These are phyloP conservation scores for Meteorus sp. DNA, from an alignment of 1,140 invertebrate species.

Conservation along the genomic window DNA sequence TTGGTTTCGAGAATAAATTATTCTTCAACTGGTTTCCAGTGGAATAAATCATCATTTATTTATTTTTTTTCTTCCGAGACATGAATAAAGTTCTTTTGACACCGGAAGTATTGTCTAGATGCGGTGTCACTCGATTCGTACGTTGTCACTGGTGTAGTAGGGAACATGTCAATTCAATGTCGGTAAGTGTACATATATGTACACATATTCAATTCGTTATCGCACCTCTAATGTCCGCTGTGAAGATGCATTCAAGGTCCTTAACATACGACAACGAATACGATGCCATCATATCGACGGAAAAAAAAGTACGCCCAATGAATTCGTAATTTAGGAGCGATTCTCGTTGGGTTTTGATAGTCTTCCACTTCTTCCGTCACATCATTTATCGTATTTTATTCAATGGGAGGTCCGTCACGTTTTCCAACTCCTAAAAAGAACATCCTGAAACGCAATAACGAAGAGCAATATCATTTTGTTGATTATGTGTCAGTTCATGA, in stretches of 20 bases:
- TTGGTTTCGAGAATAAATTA: neutral
- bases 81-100: slow-evolving; percentile 3
- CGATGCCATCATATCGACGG: too few species aligned
- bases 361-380: neutral
- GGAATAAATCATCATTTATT: neutral
- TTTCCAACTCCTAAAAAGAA: slow-evolving; percentile 1
- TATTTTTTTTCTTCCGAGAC: neutral
- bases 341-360: neutral
- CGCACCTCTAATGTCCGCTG: slow-evolving; percentile 2
- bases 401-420: neutral
- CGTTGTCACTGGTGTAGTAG: neutral
- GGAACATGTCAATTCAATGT: neutral
- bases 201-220: neutral
- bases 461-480: neutral
- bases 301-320: slow-evolving; percentile 25
- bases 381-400: neutral
- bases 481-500: neutral
- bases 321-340: slow-evolving; percentile 33
- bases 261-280: too few species aligned
- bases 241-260: neutral
- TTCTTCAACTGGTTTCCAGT: neutral
- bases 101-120: slow-evolving; percentile 6
- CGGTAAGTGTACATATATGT: neutral
- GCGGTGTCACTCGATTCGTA: neutral
- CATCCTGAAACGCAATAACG: slow-evolving; percentile 27